Conservation (phyloP, 2,113 vertebrate species). For the Datnioides undecimradiatus region DNA sequence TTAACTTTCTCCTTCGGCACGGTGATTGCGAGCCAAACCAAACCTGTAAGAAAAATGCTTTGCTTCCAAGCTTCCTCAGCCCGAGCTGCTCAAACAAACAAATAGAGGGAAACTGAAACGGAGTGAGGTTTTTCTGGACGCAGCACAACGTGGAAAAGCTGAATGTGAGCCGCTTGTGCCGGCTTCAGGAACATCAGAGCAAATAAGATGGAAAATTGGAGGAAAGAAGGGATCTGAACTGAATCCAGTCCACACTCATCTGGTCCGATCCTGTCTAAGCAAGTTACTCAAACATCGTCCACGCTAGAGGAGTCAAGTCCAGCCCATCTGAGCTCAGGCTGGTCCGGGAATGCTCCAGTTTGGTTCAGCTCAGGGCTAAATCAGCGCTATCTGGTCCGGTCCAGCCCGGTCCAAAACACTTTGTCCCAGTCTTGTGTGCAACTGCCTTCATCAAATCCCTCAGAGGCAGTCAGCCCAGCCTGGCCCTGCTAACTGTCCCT, state of each 20-base stretch:
- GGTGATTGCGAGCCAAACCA: constrained; percentile 55
- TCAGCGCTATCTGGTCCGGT: not conserved
- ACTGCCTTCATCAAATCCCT: constrained; percentile 9
- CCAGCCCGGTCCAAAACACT: not conserved
- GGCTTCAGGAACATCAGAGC: not conserved
- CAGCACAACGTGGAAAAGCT: constrained; percentile 57
- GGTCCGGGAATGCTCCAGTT: not conserved
- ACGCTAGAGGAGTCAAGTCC: not conserved
- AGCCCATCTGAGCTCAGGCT: not conserved
- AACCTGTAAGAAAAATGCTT: constrained; percentile 54
- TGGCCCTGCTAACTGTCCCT: constrained; percentile 12
- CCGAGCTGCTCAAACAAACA: constrained; percentile 53
- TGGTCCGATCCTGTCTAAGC: constrained; percentile 2
- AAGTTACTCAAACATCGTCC: not conserved
- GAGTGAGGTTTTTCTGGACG: constrained; percentile 32
- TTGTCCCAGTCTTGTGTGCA: constrained; percentile 8
- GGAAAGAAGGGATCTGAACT: constrained; percentile 12
- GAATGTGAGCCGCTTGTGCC: constrained; percentile 30
- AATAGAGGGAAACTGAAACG: constrained; percentile 24
- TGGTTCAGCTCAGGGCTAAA: not conserved
- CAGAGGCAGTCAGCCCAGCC: constrained; percentile 3
- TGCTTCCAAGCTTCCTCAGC: constrained; percentile 24
- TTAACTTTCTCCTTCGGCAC: constrained; percentile 37
- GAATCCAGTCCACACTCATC: constrained; percentile 17
- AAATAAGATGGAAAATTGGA: constrained; percentile 32